phyloP scores from a whole-genome alignment of 2,797 vertebrate species.

The Chromobotia macracanthus region DNA sequence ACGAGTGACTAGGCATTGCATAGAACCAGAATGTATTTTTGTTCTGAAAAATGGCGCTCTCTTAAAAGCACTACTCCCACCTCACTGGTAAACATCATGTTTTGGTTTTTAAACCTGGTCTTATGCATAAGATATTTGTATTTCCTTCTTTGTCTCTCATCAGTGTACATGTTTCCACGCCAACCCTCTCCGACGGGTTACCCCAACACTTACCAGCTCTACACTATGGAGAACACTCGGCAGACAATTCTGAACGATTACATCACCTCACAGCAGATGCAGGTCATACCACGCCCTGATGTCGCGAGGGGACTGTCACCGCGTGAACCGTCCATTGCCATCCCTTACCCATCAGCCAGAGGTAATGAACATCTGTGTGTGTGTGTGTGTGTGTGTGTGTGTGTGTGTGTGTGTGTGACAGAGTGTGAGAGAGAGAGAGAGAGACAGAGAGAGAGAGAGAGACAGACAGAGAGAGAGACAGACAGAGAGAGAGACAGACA shows the following conservation, averaged over 20 bases:
- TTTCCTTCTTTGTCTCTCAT: slow-evolving; percentile 21
- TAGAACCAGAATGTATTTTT: background rate
- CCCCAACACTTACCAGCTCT: slow-evolving; percentile 96
- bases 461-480: too few species aligned
- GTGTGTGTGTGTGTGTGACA: too few species aligned
- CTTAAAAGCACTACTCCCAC: slow-evolving; percentile 31
- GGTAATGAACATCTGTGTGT: slow-evolving; percentile 73
- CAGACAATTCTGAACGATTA: slow-evolving; percentile 99
- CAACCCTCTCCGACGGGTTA: slow-evolving; percentile 94
- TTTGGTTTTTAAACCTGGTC: slow-evolving; percentile 5
- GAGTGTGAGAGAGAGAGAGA: too few species aligned
- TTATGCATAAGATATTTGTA: slow-evolving; percentile 61
- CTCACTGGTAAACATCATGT: slow-evolving; percentile 50
- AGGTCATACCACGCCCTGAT: slow-evolving; percentile 91
- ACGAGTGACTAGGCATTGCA: background rate
- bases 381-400: slow-evolving; percentile 38
- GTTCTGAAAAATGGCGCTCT: background rate
- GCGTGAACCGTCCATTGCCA: slow-evolving; percentile 86
- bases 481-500: too few species aligned
- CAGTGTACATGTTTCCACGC: slow-evolving; percentile 94
- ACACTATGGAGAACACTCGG: slow-evolving; percentile 97
- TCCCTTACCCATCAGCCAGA: slow-evolving; percentile 87
- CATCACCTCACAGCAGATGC: slow-evolving; percentile 99
- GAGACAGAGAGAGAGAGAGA: too few species aligned
- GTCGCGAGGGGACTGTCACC: slow-evolving; percentile 89